A percentile compares a stretch with the other conserved stretches of the same genome.
Conservation (phyloP, 2,888 invertebrate species). For the Luperina nickerlii region DNA sequence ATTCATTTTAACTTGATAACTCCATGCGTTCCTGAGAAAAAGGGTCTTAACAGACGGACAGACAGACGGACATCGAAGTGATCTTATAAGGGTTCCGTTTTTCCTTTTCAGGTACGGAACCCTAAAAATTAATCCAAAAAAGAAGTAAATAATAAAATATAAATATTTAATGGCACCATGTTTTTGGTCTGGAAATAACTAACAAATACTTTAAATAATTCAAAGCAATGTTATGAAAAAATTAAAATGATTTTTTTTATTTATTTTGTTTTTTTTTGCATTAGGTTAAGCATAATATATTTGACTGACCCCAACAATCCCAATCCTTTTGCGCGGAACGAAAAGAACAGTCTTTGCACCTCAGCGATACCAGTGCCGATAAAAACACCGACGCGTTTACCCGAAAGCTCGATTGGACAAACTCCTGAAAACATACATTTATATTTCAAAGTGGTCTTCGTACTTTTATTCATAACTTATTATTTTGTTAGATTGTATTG, state of each 20-base stretch:
- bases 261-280: no score
- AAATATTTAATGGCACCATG: background rate
- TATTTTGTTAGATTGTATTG: no score
- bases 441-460: background rate
- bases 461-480: background rate
- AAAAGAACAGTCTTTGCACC: background rate
- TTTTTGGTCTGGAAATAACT: background rate
- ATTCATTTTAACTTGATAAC: no score
- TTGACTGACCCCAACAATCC: conserved; percentile 75
- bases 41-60: no score
- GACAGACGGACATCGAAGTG: no score
- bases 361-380: background rate
- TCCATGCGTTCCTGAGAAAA: no score
- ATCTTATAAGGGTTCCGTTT: no score
- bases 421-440: conserved; percentile 14
- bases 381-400: conserved; percentile 18
- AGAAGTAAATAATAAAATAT: no score
- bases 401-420: conserved; percentile 10
- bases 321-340: conserved; percentile 60
- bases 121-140: no score
- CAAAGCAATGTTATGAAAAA: no score
- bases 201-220: background rate
- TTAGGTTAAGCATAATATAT: background rate
- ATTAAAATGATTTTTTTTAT: no score
- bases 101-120: no score